phyloP scores from a whole-genome alignment of 1,140 invertebrate genomes.

The Himalopsyche phryganea region DNA sequence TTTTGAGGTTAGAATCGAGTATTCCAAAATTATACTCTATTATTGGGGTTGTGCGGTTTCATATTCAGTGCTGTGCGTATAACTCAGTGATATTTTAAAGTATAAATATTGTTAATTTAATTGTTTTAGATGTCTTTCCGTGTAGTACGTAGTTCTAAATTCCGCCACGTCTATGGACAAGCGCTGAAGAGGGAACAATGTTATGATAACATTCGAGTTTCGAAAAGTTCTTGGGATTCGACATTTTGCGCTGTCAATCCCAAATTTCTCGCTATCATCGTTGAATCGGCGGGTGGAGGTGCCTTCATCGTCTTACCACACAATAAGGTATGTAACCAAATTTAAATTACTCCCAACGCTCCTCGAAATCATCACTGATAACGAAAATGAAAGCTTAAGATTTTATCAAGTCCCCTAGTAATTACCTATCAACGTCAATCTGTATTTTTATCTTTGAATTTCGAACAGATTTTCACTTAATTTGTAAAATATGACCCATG shows the following conservation, averaged over 20 bases:
- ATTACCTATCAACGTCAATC: no score
- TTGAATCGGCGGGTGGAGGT: slow-evolving; percentile 96
- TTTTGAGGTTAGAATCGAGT: slow-evolving; percentile 20
- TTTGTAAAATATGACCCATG: no score
- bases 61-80: no score
- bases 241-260: slow-evolving; percentile 99
- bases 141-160: slow-evolving; percentile 94
- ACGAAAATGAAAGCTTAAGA: no score
- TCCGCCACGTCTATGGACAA: slow-evolving; percentile 98
- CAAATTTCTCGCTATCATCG: slow-evolving; percentile 98
- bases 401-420: no score
- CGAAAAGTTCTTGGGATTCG: slow-evolving; percentile 97
- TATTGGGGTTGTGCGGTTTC: neutral
- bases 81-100: neutral
- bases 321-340: slow-evolving; percentile 73
- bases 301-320: slow-evolving; percentile 97
- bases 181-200: slow-evolving; percentile 95
- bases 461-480: no score
- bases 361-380: neutral
- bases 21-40: slow-evolving; percentile 6
- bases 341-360: neutral
- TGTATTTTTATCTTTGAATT: no score
- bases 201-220: slow-evolving; percentile 98
- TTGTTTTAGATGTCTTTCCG: slow-evolving; percentile 83
- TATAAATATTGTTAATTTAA: slow-evolving; percentile 5